phyloP scores from a whole-genome alignment of 2,797 vertebrate species.

The Leuciscus waleckii region DNA sequence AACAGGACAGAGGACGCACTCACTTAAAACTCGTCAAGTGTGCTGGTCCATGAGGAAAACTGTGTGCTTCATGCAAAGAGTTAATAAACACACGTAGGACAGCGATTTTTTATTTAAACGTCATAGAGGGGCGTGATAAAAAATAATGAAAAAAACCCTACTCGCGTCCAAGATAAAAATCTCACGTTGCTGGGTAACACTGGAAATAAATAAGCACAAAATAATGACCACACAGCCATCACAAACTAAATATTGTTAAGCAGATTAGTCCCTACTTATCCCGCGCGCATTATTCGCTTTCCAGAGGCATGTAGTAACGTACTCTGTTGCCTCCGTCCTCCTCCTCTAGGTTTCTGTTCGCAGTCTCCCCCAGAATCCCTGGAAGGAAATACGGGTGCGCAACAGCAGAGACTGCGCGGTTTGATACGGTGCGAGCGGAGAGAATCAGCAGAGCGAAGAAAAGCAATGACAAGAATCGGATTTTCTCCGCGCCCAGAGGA shows the following conservation, averaged over 20 bases:
- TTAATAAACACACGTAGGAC: conserved; percentile 51
- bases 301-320: neutral
- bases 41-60: neutral
- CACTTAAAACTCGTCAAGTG: neutral
- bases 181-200: conserved; percentile 40
- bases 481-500: conserved; percentile 24
- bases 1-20: neutral
- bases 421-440: conserved; percentile 51
- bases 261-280: neutral
- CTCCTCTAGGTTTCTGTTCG: conserved; percentile 26
- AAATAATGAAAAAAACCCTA: neutral
- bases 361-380: conserved; percentile 51
- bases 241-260: conserved; percentile 7
- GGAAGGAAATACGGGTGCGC: conserved; percentile 58
- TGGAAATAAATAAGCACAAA: conserved; percentile 38
- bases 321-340: conserved; percentile 29
- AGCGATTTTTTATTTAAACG: conserved; percentile 54
- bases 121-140: conserved; percentile 55
- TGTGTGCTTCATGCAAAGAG: conserved; percentile 49
- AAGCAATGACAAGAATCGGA: conserved; percentile 24
- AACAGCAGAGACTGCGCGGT: conserved; percentile 52
- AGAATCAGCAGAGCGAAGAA: conserved; percentile 12
- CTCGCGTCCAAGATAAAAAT: conserved; percentile 36
- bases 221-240: conserved; percentile 5
- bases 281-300: conserved; percentile 10